Evolutionary conservation across 2,113 vertebrate species (phyloP).

Genomic region (Pontoporia blainvillei): DNA sequence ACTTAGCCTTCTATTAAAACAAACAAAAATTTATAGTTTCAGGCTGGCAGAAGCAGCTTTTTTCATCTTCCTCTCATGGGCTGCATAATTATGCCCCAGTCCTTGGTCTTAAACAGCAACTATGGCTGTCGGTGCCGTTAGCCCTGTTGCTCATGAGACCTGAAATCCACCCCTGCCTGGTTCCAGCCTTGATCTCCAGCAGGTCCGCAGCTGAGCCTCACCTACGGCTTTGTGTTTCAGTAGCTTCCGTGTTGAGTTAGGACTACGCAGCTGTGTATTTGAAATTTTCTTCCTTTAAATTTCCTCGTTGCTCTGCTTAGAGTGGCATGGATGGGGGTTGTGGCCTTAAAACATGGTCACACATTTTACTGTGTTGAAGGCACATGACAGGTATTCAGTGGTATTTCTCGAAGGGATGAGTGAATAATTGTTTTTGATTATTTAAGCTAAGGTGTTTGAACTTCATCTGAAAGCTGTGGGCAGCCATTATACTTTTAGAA

Average conservation of each 20-base stretch:
- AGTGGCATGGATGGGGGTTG: neutral
- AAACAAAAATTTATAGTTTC: neutral
- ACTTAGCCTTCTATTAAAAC: neutral
- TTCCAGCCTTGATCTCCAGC: neutral
- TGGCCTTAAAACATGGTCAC: neutral
- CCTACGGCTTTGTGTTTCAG: neutral
- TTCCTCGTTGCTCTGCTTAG: neutral
- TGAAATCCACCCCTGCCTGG: neutral
- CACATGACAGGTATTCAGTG: too few species aligned
- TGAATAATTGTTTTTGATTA: neutral
- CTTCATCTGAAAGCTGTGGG: neutral
- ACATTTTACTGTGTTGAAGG: too few species aligned
- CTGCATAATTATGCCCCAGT: neutral
- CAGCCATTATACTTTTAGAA: neutral
- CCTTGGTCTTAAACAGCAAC: neutral
- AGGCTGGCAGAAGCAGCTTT: neutral
- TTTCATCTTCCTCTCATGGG: neutral
- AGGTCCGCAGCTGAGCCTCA: neutral
- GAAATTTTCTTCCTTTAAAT: neutral
- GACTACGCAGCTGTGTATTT: neutral
- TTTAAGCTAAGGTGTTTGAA: neutral
- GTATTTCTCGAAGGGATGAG: neutral
- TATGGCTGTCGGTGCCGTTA: neutral
- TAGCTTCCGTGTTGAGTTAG: neutral
- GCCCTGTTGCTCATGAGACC: neutral